Base-by-base conservation (phyloP, 1,140 invertebrate genomes). In the Tribolium madens region DNA sequence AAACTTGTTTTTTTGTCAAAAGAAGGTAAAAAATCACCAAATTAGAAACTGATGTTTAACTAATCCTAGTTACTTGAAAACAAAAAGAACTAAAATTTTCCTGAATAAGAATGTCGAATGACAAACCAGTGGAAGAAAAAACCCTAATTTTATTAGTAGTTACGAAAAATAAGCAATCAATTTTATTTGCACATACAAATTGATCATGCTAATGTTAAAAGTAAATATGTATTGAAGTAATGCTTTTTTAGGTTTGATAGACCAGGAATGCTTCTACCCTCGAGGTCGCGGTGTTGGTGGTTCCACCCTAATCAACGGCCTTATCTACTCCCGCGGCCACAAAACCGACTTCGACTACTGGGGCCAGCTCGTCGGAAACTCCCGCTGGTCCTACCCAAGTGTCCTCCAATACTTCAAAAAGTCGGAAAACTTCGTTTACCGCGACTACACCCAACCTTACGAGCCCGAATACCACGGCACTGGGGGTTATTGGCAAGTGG, bases 301-400 rank as follows among this genome's bases (percentile, higher is more conserved):
- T 0, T 90, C 90, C 1, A 92, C 90, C 26, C 88, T 90, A 0
- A 85, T 95, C 5, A 94, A 95, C 83, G 91, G 92, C 5, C 91
- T 95, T 91, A 89, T 93, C 9, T 93, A 94, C 82, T 89, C 92
- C 0, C 84, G 93, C 57, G 93, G 93, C 0, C 91, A 92, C 84
- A 88, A 87, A 18, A 76, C 83, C 14, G 93, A 94, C 81, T 95
- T 92, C 80, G 91, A 94, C 81, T 77, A 87, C 3, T 94, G 93
- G 93, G 90, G 80, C 78, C 86, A 72, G 0, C 87, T 90, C 2
- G 70, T 86, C 26, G 92, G 92, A 0, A 92, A 92, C 42, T 76
- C 82, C 0, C 90, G 90, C 1, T 94, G 93, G 93, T 88, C 89
- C 2, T 94, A 90, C 79, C 84, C 88, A 7, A 88, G 91, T 1